Evolutionary conservation across 2,113 vertebrate genomes (phyloP).

Genomic region (Dinomys branickii): DNA sequence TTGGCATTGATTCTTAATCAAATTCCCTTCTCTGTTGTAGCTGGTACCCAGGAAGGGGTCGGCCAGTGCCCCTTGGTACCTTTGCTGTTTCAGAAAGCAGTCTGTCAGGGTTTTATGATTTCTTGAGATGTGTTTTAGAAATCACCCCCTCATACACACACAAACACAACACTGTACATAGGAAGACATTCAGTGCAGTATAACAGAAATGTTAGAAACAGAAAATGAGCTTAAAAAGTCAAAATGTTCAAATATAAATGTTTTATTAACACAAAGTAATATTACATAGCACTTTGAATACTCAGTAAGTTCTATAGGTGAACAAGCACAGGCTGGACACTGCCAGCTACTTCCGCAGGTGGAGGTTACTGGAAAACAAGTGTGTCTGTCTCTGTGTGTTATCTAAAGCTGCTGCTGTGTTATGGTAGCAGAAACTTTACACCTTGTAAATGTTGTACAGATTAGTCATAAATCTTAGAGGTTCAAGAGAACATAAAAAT

Average conservation of each 20-base stretch:
- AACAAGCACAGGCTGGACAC: neutral
- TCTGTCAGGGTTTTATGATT: neutral
- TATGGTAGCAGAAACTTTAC: neutral
- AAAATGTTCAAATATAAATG: neutral
- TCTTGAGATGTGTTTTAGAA: neutral
- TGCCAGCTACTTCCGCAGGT: neutral
- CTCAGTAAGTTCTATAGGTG: neutral
- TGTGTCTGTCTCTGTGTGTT: too few species aligned
- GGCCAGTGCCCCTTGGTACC: accelerated
- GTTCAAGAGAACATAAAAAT: neutral
- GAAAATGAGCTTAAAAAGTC: neutral
- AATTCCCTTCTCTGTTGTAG: neutral
- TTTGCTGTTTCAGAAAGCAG: neutral
- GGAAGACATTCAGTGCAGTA: neutral
- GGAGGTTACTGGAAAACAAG: neutral
- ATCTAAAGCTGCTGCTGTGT: neutral
- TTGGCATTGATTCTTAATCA: neutral
- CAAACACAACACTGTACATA: neutral
- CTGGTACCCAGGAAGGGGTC: neutral
- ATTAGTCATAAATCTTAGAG: neutral
- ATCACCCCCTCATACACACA: neutral
- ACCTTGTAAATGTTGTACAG: neutral
- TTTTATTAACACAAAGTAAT: neutral
- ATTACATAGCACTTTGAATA: neutral
- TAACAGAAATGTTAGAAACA: neutral